phyloP scores from a whole-genome alignment of 2,797 vertebrate species.

The Pangasius djambal region DNA sequence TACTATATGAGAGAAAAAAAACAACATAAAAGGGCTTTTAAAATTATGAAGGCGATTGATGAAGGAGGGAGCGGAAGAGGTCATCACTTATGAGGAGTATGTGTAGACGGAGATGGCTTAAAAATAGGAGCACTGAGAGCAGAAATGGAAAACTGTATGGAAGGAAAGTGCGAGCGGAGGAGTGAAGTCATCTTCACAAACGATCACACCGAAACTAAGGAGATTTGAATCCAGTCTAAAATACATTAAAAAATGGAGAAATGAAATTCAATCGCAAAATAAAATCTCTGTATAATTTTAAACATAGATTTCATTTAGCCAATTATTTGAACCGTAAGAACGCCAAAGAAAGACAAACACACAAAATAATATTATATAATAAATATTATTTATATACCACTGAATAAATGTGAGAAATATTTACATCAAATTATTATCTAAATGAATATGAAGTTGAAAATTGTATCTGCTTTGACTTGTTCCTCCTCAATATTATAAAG shows the following conservation, averaged over 20 bases:
- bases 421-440: background rate
- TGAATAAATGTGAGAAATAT: background rate
- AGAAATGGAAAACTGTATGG: background rate
- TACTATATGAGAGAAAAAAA: conserved; percentile 82
- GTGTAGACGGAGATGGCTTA: conserved; percentile 4
- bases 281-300: background rate
- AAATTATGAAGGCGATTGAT: conserved; percentile 80
- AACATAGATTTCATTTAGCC: background rate
- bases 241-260: background rate
- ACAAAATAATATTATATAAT: background rate
- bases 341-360: background rate
- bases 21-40: conserved; percentile 85
- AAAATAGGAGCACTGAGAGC: conserved; percentile 1
- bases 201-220: background rate
- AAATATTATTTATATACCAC: background rate
- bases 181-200: conserved; percentile 12
- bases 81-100: conserved; percentile 12
- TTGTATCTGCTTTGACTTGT: background rate
- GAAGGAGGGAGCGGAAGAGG: conserved; percentile 65
- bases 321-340: background rate
- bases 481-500: background rate
- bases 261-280: background rate
- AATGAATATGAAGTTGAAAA: background rate
- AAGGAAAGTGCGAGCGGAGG: background rate
- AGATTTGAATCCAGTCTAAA: background rate